Evolutionary conservation across 2,797 vertebrate genomes (phyloP).

Genomic region (Trematomus bernacchii): DNA sequence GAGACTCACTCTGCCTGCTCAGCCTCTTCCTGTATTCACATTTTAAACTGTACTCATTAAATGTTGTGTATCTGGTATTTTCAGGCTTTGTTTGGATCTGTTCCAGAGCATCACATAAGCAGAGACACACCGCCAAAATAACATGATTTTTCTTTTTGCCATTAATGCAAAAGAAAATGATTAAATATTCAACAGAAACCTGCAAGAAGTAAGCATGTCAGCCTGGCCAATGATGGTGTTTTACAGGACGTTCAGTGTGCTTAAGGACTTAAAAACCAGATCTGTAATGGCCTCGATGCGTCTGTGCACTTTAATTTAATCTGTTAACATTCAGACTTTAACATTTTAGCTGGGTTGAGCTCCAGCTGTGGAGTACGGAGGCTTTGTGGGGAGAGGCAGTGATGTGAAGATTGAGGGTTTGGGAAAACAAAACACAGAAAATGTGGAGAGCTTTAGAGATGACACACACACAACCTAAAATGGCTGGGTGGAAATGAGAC

Average conservation of each 20-base stretch:
- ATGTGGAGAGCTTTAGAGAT: background rate
- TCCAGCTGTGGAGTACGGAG: conserved; percentile 20
- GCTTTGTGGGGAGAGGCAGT: conserved; percentile 33
- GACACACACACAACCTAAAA: conserved; percentile 7
- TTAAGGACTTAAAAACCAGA: background rate
- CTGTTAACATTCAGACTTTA: conserved; percentile 18
- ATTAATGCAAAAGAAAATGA: background rate
- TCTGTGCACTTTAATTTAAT: conserved; percentile 16
- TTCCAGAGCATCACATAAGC: no score
- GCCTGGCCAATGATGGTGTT: background rate
- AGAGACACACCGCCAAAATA: background rate
- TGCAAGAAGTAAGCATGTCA: background rate
- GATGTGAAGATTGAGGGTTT: conserved; percentile 35
- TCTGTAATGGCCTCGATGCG: background rate
- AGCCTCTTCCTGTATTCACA: background rate
- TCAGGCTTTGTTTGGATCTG: no score
- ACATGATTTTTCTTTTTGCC: background rate
- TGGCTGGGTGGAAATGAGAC: background rate
- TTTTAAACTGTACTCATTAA: background rate
- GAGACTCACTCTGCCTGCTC: background rate
- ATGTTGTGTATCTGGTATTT: background rate
- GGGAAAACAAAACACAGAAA: conserved; percentile 22
- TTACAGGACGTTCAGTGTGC: background rate
- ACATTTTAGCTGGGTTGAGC: conserved; percentile 26
- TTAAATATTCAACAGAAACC: background rate